Evolutionary conservation across 2,797 vertebrate species (phyloP), one percentile per base, ranked within the genome.

Genomic region (Carapus acus): DNA sequence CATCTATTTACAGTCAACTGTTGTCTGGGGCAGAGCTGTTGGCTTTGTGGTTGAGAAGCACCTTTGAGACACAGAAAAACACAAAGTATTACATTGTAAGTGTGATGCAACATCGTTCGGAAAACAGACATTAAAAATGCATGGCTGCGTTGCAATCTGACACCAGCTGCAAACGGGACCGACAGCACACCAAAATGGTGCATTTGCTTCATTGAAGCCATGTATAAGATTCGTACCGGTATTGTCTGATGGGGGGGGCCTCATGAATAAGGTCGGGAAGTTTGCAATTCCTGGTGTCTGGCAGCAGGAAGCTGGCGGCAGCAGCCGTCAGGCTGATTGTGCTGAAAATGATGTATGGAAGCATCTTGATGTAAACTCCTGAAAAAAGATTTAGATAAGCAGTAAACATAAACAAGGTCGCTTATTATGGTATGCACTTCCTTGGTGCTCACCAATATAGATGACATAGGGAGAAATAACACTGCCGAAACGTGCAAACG

Each of bases 401-500:
- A 19, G 7, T 29, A 8, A 1, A 27, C 36, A 43, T 11, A 54
- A 41, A 44, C 17, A 17, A 13, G 18, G 13, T 1, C 7, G 19
- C 2, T 17, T 21, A 8, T 9, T 7, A 1, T 46, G 1, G 27
- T 44, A 40, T 0, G 8, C n/a, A 56, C 1, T 11, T 36, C 17
- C 3, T 7, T 2, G 14, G 17, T 31, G 64, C 89, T 88, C 73
- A 87, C 92, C 85, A 1, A 90, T 80, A 73, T 90, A 92, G 58
- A 90, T 85, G 5, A 94, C 87, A 73, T 89, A 93, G 15, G 91
- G 91, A 18, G 85, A 83, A 0, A 90, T 58, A 70, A 90, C 87
- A 74, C 84, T 85, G 74, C 91, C 88, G 37, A 90, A 76, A 50
- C 84, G 78, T 64, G 85, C 90, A 20, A 85, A 86, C 8, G 83